Base-by-base conservation (phyloP, 2,797 vertebrate genomes). In the Melanotaenia maccullochi region DNA sequence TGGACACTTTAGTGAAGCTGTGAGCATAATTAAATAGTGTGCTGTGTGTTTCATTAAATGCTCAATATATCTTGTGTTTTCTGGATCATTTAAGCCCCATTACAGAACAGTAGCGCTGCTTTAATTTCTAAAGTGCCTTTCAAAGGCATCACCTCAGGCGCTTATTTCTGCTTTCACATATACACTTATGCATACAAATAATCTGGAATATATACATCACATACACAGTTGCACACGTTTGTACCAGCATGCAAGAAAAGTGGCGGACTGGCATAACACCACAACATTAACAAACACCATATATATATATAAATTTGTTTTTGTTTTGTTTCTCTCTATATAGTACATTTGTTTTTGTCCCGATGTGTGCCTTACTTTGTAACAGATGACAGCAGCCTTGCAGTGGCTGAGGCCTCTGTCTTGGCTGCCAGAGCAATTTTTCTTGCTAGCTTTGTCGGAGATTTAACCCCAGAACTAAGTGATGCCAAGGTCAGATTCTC, bases 11-110 rank as follows among this genome's bases (percentile, higher is more conserved):
- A 68, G 70, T 71, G 82, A 82, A 79, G 87, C 87, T 82, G 84
- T 71, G 81, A 85, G 79, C 78, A 86, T 88, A 94, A 92, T 93
- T 94, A 93, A 89, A 69, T 71, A 86, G 84, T 89, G 85, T 83
- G 92, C 76, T 63, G 76, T 84, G 82, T 87, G 86, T 95, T 95
- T 95, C 94, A 95, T 94, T 94, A 95, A 95, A 95, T 94, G 94
- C 93, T 94, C 94, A 94, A 95, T 95, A 95, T 91, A 95, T 95
- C 93, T 95, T 95, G 92, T 92, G 93, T 95, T 95, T 95, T 95
- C 95, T 95, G 95, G 92, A 93, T 95, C 95, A 95, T 95, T 95
- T 95, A 94, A 94, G 93, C 92, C 95, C 94, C 94, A 95, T 95
- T 95, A 95, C 94, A 94, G 94, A 91, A 92, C 92, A 94, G 90